A percentile compares a stretch with the other conserved stretches of the same genome.
phyloP scores from a whole-genome alignment of 2,113 vertebrate genomes.

The Neogobius melanostomus region DNA sequence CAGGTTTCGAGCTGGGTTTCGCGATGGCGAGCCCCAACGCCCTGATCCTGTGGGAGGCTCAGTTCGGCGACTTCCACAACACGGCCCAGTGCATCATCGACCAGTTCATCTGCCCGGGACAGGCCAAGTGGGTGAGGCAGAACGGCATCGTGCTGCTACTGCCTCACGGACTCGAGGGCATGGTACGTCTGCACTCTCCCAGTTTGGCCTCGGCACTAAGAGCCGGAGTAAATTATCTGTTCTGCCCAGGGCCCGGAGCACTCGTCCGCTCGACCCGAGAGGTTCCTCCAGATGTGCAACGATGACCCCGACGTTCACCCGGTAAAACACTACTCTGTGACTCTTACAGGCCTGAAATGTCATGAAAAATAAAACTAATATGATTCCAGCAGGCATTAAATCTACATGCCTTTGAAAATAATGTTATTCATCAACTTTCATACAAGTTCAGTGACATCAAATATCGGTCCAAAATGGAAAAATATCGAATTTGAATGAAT shows the following conservation, averaged over 20 bases:
- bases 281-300: conserved; percentile 98
- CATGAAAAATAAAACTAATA: too few species aligned
- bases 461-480: too few species aligned
- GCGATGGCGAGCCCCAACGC: conserved; percentile 91
- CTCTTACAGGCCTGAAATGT: too few species aligned
- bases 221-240: background rate
- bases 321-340: conserved; percentile 69
- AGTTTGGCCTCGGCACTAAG: too few species aligned
- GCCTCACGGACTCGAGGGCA: conserved; percentile 82
- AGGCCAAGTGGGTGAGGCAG: conserved; percentile 88
- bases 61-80: conserved; percentile 89
- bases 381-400: too few species aligned
- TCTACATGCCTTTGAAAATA: too few species aligned
- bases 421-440: too few species aligned
- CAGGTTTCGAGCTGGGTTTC: conserved; percentile 79
- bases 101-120: conserved; percentile 87
- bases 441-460: too few species aligned
- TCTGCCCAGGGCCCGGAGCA: conserved; percentile 89
- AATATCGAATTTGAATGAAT: too few species aligned
- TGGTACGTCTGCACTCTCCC: conserved; percentile 44
- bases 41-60: conserved; percentile 86
- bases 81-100: conserved; percentile 89
- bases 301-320: conserved; percentile 94
- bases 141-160: conserved; percentile 87
- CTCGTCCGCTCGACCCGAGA: conserved; percentile 93